Evolutionary conservation across 2,888 invertebrate species (phyloP).

Genomic region (Apamea anceps): DNA sequence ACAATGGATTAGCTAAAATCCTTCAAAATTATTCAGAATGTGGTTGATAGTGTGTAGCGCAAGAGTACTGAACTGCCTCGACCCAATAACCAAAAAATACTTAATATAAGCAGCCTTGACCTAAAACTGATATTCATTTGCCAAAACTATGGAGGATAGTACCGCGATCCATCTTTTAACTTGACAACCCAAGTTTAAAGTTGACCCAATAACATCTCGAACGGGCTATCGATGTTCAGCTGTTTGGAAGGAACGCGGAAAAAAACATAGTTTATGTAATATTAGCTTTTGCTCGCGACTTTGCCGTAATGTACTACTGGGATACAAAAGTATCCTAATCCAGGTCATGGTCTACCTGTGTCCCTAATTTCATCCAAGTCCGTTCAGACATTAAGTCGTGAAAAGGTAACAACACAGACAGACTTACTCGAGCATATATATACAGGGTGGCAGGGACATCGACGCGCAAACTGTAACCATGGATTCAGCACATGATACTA

Average conservation of each 20-base stretch:
- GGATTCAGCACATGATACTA: no score
- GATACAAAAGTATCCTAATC: no score
- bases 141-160: conserved; percentile 24
- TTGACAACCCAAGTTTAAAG: conserved; percentile 21
- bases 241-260: background rate
- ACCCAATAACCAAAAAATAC: conserved; percentile 4
- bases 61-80: background rate
- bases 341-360: no score
- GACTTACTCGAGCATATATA: no score
- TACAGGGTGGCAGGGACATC: no score
- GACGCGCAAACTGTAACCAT: no score
- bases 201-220: background rate
- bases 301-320: no score
- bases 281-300: no score
- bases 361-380: no score
- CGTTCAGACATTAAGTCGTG: no score
- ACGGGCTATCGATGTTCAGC: background rate
- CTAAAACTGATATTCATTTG: conserved; percentile 24
- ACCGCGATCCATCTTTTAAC: conserved; percentile 23
- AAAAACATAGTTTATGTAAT: no score
- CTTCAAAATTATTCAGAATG: background rate
- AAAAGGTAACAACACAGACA: no score
- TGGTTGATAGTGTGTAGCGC: background rate
- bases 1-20: background rate
- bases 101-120: conserved; percentile 9